phyloP scores from a whole-genome alignment of 2,113 vertebrate species.

The Promerops cafer region DNA sequence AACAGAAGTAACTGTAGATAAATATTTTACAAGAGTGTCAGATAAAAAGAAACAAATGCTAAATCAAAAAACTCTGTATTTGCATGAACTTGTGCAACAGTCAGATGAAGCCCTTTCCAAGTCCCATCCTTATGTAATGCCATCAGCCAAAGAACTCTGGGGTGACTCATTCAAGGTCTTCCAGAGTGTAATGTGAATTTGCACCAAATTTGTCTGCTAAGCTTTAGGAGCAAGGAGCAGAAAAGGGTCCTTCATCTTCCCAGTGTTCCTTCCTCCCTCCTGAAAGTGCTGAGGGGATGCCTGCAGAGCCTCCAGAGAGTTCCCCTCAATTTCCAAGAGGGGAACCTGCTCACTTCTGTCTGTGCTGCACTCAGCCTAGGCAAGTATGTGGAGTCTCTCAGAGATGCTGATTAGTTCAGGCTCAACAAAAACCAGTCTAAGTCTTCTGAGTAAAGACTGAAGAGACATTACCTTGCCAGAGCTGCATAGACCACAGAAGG shows the following conservation, averaged over 20 bases:
- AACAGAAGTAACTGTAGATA: background rate
- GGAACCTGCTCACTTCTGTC: accelerated
- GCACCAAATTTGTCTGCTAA: background rate
- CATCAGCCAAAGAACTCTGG: background rate
- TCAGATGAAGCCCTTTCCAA: background rate
- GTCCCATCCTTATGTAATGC: background rate
- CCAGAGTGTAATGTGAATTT: background rate
- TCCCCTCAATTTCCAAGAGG: background rate
- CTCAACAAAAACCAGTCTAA: background rate
- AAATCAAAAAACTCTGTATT: background rate
- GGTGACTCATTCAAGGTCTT: background rate
- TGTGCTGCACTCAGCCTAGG: background rate
- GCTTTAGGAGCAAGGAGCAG: background rate
- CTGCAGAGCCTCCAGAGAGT: background rate
- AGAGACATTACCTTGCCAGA: background rate
- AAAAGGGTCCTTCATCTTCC: background rate
- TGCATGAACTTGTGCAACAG: background rate
- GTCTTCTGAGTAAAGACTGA: background rate
- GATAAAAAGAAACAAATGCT: background rate
- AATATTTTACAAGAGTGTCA: background rate
- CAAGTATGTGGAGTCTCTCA: accelerated
- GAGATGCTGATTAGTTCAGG: background rate
- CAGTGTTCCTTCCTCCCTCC: background rate
- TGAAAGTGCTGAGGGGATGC: background rate
- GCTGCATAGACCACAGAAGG: background rate